A percentile compares a stretch with the other conserved stretches of the same genome.
These are phyloP conservation scores for Brevimyrus niger DNA, from an alignment of 2,113 vertebrate species.

Conservation along the genomic window DNA sequence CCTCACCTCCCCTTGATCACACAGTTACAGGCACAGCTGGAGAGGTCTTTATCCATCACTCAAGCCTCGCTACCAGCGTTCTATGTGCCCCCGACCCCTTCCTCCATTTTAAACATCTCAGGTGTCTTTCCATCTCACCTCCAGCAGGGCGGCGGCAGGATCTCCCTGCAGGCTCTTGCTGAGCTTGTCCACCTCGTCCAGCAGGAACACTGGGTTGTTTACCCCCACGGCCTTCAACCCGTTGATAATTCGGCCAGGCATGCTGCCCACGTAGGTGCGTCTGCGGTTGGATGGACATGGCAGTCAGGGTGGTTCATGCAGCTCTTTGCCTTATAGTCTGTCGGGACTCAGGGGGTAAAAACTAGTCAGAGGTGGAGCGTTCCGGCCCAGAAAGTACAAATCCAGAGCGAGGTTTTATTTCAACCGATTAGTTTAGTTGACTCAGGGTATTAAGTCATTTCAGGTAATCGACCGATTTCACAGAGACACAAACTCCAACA, in stretches of 20 bases:
- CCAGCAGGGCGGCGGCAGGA: constrained; percentile 87
- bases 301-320: neutral
- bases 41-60: neutral
- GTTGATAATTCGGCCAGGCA: constrained; percentile 95
- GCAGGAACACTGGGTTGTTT: constrained; percentile 90
- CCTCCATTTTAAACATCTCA: neutral
- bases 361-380: neutral
- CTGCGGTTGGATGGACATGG: constrained; percentile 44
- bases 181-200: constrained; percentile 95
- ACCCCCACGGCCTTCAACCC: constrained; percentile 86
- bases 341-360: neutral
- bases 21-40: neutral
- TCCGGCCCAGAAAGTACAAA: neutral
- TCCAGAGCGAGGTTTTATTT: neutral
- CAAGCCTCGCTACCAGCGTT: neutral
- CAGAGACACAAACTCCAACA: neutral
- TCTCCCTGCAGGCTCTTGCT: constrained; percentile 93
- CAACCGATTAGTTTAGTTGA: neutral
- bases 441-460: neutral
- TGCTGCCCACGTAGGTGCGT: constrained; percentile 92
- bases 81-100: neutral
- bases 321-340: neutral
- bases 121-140: constrained; percentile 61
- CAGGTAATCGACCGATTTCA: neutral
- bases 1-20: neutral